Base-by-base conservation (phyloP, 2,888 invertebrate genomes). In the Seira sanloemensis region DNA sequence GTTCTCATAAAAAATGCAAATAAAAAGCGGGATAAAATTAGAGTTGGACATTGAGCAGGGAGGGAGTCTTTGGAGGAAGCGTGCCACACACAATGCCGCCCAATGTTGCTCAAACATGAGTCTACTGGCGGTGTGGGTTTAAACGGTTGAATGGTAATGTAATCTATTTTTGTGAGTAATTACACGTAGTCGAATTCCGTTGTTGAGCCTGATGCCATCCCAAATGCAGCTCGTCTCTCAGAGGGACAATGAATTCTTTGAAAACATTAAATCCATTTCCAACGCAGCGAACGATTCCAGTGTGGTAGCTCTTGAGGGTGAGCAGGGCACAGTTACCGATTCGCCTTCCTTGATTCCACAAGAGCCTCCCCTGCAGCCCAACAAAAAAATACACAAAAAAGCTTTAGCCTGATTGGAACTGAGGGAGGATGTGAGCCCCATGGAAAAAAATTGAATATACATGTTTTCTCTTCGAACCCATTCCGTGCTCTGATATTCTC, bases 181-280 rank as follows among this genome's bases (percentile, higher is more conserved):
- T 26, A 73, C 73, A 73, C 5, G 54, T 58, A 12, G 58, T 24
- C 58, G 24, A 24, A 50, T 50, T 50, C n/a, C 5, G 2, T 7
- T 1, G 12, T 12, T 2, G 1, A 2, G 5, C 21, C 21, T 62
- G 62, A 21, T 23, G 26, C 78, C 78, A 78, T 1, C 23, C 50
- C 50, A n/a, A 12, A 50, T n/a, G 24, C n/a, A n/a, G n/a, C n/a
- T n/a, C n/a, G 16, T 50, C 21, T 18, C 67, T 24, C n/a, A 86
- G 50, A 0, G 87, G 87, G 27, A 66, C 72, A 9, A 86, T 86
- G 21, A 82, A 68, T 69, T 86, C 84, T 46, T 77, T 82, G 65
- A 46, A 86, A 18, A 71, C 67, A n/a, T 79, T 84, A 58, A 80
- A 86, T 0, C 84, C 82, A 71, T 87, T 81, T 1, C 86, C 87